A percentile compares a stretch with the other conserved stretches of the same genome.
Conservation (phyloP, 2,113 vertebrate species). For the Cairina moschata region DNA sequence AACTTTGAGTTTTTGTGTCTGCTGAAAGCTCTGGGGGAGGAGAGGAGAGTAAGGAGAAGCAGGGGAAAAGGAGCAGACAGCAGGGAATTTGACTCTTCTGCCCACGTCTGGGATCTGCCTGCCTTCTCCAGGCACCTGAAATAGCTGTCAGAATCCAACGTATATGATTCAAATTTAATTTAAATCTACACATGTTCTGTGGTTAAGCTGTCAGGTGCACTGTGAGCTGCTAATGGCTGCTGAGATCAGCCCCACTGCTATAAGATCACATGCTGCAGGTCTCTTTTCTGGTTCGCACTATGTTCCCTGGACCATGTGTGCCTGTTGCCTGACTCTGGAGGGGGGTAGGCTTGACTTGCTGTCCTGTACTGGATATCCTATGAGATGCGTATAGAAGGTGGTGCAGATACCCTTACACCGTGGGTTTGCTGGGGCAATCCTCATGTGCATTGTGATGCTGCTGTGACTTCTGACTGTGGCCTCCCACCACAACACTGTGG, state of each 20-base stretch:
- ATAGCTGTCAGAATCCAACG: background rate
- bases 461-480: background rate
- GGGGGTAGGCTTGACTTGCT: background rate
- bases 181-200: background rate
- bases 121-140: background rate
- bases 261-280: background rate
- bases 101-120: background rate
- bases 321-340: background rate
- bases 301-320: background rate
- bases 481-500: accelerated
- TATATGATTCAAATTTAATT: background rate
- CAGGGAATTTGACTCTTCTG: background rate
- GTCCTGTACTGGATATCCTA: background rate
- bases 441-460: accelerated
- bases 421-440: accelerated
- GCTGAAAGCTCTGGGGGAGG: background rate
- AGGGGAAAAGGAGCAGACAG: background rate
- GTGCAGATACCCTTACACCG: background rate
- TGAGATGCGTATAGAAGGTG: background rate
- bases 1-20: background rate
- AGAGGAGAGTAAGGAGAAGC: background rate
- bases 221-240: background rate
- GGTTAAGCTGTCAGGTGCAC: background rate
- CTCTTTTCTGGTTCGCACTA: background rate
- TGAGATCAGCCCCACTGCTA: accelerated